phyloP scores from a whole-genome alignment of 92 coral and sea anemone species.

The Epizoanthus illoricatus region DNA sequence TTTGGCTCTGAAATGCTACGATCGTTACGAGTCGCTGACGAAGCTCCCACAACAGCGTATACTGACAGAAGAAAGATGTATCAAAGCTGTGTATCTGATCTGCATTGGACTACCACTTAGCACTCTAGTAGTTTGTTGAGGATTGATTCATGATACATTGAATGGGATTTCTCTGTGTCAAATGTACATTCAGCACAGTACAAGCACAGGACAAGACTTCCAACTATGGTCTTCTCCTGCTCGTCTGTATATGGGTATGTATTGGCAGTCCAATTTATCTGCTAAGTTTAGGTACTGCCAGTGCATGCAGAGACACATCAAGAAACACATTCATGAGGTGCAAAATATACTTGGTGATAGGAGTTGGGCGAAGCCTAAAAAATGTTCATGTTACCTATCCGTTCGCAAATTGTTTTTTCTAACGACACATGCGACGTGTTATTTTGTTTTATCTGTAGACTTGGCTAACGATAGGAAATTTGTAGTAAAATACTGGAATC shows the following conservation, averaged over 20 bases:
- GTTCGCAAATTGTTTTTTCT: too few species aligned
- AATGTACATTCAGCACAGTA: neutral
- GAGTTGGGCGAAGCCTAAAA: neutral
- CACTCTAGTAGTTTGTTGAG: neutral
- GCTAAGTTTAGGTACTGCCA: neutral
- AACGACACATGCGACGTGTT: too few species aligned
- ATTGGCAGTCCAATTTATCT: neutral
- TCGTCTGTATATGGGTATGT: conserved; percentile 11
- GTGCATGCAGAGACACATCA: conserved; percentile 9
- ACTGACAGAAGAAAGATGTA: neutral
- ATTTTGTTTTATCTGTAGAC: too few species aligned
- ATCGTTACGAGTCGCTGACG: neutral
- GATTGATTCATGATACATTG: conserved; percentile 11
- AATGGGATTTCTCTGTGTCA: conserved; percentile 9
- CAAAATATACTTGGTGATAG: neutral
- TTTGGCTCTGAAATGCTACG: neutral
- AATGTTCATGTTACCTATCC: neutral
- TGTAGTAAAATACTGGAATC: too few species aligned
- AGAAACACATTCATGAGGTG: neutral
- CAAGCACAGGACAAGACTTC: neutral
- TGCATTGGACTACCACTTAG: neutral
- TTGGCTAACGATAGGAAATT: too few species aligned
- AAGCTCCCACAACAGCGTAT: neutral
- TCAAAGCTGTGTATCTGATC: neutral
- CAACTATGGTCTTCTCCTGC: conserved; percentile 24